phyloP scores from a whole-genome alignment of 2,888 invertebrate genomes.

The Nomada fucata region DNA sequence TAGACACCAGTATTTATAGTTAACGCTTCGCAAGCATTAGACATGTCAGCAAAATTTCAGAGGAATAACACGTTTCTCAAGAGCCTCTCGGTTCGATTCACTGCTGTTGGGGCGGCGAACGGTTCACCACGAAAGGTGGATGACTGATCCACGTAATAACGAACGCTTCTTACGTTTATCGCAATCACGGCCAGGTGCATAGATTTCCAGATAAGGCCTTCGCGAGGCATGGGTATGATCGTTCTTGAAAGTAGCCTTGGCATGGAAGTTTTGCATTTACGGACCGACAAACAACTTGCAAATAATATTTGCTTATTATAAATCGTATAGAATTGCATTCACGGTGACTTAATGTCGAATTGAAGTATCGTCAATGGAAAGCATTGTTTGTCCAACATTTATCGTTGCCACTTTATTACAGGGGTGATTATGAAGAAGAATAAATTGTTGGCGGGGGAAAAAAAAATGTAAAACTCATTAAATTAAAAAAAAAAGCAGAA shows the following conservation, averaged over 20 bases:
- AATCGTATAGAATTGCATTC: too few relatives aligned
- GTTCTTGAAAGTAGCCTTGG: neutral
- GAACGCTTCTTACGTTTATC: neutral
- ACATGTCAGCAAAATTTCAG: slow-evolving; percentile 46
- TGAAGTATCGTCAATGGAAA: too few relatives aligned
- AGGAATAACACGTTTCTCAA: slow-evolving; percentile 45
- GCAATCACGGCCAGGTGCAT: slow-evolving; percentile 6
- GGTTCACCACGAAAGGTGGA: slow-evolving; percentile 10
- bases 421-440: too few relatives aligned
- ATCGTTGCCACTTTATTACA: too few relatives aligned
- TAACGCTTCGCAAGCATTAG: slow-evolving; percentile 25
- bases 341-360: too few relatives aligned
- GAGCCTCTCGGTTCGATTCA: slow-evolving; percentile 52
- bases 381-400: too few relatives aligned
- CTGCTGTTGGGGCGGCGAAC: slow-evolving; percentile 4
- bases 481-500: too few relatives aligned
- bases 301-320: too few relatives aligned
- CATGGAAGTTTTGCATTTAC: too few relatives aligned
- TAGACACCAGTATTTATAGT: neutral
- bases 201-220: slow-evolving; percentile 11
- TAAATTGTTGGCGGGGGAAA: too few relatives aligned
- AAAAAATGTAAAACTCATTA: too few relatives aligned
- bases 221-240: neutral
- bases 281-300: too few relatives aligned
- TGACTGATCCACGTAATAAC: slow-evolving; percentile 31